Evolutionary conservation across 2,888 invertebrate genomes (phyloP).

Genomic region (Eupelmus urozonus): DNA sequence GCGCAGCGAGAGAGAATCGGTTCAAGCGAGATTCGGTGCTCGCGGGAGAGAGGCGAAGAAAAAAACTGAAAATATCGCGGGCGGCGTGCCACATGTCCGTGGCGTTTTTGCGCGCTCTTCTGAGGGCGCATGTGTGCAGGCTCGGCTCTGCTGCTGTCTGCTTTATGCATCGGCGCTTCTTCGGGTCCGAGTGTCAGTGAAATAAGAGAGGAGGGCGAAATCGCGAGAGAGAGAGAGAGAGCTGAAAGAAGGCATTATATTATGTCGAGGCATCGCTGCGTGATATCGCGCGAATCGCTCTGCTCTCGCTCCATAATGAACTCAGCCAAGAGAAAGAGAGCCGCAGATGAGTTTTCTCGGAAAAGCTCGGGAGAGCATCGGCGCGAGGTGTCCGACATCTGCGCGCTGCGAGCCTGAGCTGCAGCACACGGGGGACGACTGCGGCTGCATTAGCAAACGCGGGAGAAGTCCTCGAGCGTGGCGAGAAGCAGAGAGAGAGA

Average conservation of each 20-base stretch:
- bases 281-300: conserved; percentile 59
- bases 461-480: not conserved
- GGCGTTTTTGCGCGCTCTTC: not conserved
- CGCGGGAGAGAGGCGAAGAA: too few relatives aligned
- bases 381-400: conserved; percentile 27
- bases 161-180: too few relatives aligned
- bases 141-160: not conserved
- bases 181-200: not conserved
- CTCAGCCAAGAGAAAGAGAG: conserved; percentile 18
- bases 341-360: conserved; percentile 39
- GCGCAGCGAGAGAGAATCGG: too few relatives aligned
- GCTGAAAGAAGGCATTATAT: conserved; percentile 54
- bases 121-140: not conserved
- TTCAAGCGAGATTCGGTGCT: too few relatives aligned
- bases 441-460: not conserved
- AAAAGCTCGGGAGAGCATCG: conserved; percentile 25
- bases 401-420: not conserved
- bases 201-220: conserved; percentile 40
- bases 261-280: conserved; percentile 62
- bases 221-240: conserved; percentile 53
- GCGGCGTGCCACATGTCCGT: conserved; percentile 14
- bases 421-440: not conserved
- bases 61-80: not conserved
- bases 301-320: not conserved
- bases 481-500: not conserved